A percentile compares a stretch with the other conserved stretches of the same genome.
phyloP scores from a whole-genome alignment of 53 echinoderm and acorn worm genomes.

The Luidia sarsii region DNA sequence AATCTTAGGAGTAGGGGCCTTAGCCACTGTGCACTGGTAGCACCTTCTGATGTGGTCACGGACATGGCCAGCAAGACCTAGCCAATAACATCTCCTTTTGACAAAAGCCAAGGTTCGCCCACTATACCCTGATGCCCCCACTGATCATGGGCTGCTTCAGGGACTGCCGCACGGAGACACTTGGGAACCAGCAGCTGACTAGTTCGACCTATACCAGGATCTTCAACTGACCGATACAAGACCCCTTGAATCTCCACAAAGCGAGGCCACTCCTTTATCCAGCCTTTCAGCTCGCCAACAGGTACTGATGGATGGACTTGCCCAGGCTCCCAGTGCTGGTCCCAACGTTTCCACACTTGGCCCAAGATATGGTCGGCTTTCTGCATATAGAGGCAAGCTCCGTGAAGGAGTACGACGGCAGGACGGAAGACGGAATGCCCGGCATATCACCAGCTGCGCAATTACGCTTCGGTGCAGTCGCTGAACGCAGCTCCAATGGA shows the following conservation, averaged over 20 bases:
- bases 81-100: constrained; percentile 53
- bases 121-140: constrained; percentile 63
- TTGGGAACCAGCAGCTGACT: constrained; percentile 42
- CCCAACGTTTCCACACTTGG: constrained; percentile 28
- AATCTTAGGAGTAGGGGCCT: constrained; percentile 39
- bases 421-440: constrained; percentile 18
- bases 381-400: constrained; percentile 58
- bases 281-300: constrained; percentile 17
- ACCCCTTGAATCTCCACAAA: constrained; percentile 36
- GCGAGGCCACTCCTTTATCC: constrained; percentile 29
- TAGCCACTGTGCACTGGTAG: constrained; percentile 41
- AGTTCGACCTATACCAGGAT: background rate
- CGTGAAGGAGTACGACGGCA: constrained; percentile 58
- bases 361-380: constrained; percentile 26
- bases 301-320: background rate
- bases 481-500: background rate
- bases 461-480: background rate
- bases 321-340: constrained; percentile 54
- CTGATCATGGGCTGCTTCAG: constrained; percentile 47
- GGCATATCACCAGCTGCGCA: background rate
- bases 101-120: constrained; percentile 32
- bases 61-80: constrained; percentile 33
- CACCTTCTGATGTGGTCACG: constrained; percentile 34
- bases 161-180: background rate
- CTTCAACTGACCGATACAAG: constrained; percentile 8